Evolutionary conservation across 2,113 vertebrate species (phyloP).

Genomic region (Nicator chloris): DNA sequence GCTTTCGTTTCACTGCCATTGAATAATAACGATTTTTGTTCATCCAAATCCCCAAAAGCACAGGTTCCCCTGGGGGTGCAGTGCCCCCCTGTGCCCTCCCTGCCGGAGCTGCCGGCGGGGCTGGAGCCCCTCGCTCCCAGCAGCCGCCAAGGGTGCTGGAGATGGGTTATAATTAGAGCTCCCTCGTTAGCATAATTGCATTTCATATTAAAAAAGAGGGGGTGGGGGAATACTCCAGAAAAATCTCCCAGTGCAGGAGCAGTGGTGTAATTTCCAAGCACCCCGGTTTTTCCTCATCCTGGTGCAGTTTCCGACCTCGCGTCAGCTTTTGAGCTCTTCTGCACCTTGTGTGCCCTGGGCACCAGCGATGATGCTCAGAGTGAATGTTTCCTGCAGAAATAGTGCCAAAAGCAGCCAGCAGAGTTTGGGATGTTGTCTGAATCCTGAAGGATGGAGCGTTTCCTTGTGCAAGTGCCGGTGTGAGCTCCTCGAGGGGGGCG

Average conservation of each 20-base stretch:
- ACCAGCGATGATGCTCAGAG: fast-evolving
- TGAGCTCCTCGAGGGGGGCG: neutral
- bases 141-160: neutral
- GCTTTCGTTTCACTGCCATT: neutral
- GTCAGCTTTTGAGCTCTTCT: fast-evolving
- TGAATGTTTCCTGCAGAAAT: neutral
- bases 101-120: neutral
- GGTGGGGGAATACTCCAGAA: neutral
- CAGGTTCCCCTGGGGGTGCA: neutral
- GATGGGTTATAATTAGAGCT: conserved; percentile 26
- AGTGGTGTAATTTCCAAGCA: neutral
- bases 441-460: neutral
- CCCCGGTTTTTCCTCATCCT: neutral
- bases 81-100: neutral
- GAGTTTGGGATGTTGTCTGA: neutral
- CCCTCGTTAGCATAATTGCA: conserved; percentile 9
- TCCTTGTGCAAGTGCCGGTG: neutral
- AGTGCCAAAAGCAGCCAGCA: neutral
- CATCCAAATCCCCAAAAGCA: neutral
- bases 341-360: neutral
- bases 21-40: neutral
- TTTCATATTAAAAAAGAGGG: neutral
- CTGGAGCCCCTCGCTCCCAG: neutral
- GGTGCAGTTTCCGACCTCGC: fast-evolving
- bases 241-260: neutral